phyloP scores from a whole-genome alignment of 1,140 invertebrate genomes.

The Apis cerana region DNA sequence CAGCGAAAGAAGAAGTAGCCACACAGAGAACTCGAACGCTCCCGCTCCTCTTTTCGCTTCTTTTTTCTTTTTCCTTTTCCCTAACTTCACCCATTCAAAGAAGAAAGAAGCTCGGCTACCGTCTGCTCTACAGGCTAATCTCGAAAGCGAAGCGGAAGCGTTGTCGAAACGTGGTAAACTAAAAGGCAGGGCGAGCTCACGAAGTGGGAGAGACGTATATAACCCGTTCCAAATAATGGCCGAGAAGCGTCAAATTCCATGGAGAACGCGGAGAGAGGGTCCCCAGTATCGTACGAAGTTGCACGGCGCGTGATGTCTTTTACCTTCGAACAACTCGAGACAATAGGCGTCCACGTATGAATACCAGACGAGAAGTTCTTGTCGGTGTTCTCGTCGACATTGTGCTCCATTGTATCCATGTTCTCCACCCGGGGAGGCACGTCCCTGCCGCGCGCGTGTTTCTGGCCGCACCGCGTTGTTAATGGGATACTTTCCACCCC shows the following conservation, averaged over 20 bases:
- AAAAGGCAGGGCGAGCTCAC: neutral
- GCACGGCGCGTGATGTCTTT: constrained; percentile 60
- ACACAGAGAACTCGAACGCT: too few species aligned
- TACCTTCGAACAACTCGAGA: constrained; percentile 70
- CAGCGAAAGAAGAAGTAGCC: neutral
- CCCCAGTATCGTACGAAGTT: constrained; percentile 38
- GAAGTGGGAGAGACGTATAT: neutral
- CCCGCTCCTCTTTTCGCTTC: neutral
- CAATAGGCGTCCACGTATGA: constrained; percentile 70
- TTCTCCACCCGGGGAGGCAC: neutral
- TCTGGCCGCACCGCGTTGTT: constrained; percentile 29
- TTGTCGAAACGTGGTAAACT: constrained; percentile 27
- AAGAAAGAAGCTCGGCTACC: constrained; percentile 8
- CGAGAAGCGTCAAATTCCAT: constrained; percentile 40
- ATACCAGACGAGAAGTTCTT: constrained; percentile 67
- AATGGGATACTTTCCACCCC: constrained; percentile 58
- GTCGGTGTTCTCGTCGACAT: constrained; percentile 54
- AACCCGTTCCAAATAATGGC: constrained; percentile 5
- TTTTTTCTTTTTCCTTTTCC: neutral
- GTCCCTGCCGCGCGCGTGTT: neutral
- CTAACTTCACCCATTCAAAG: neutral
- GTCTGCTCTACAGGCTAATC: neutral
- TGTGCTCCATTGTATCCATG: constrained; percentile 45
- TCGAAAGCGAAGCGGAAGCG: neutral
- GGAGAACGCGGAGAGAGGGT: constrained; percentile 18